Conservation (phyloP, 2,113 vertebrate genomes). For the Megaceryle maxima region DNA sequence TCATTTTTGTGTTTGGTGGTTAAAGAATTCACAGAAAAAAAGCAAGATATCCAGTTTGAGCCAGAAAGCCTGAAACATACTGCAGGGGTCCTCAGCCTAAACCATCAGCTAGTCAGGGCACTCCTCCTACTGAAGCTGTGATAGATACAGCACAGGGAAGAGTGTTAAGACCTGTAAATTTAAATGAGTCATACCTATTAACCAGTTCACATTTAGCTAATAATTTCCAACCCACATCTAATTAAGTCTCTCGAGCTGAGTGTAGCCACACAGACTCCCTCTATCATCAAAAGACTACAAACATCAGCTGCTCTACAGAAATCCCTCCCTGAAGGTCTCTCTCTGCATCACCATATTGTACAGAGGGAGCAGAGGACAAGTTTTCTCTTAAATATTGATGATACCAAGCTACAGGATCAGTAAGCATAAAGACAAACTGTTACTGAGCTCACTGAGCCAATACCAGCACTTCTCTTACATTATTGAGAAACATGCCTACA, state of each 20-base stretch:
- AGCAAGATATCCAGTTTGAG: background rate
- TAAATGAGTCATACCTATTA: background rate
- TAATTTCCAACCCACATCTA: background rate
- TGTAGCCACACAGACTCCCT: background rate
- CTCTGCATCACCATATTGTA: background rate
- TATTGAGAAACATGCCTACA: rapidly evolving
- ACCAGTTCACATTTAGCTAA: background rate
- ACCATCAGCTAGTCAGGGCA: rapidly evolving
- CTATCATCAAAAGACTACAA: background rate
- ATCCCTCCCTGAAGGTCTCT: background rate
- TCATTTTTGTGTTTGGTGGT: background rate
- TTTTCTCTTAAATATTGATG: background rate
- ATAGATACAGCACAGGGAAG: rapidly evolving
- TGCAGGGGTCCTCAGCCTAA: rapidly evolving
- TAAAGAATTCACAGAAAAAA: background rate
- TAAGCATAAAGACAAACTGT: background rate
- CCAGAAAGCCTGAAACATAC: background rate
- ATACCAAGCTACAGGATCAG: background rate
- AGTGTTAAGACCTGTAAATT: background rate
- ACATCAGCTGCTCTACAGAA: background rate
- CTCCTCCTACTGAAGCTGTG: background rate
- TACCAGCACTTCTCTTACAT: background rate
- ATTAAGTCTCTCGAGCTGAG: background rate
- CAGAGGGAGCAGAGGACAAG: background rate
- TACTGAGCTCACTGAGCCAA: background rate